These are phyloP conservation scores for Enteromius paludinosus DNA, from an alignment of 2,797 vertebrate species.

Conservation along the genomic window DNA sequence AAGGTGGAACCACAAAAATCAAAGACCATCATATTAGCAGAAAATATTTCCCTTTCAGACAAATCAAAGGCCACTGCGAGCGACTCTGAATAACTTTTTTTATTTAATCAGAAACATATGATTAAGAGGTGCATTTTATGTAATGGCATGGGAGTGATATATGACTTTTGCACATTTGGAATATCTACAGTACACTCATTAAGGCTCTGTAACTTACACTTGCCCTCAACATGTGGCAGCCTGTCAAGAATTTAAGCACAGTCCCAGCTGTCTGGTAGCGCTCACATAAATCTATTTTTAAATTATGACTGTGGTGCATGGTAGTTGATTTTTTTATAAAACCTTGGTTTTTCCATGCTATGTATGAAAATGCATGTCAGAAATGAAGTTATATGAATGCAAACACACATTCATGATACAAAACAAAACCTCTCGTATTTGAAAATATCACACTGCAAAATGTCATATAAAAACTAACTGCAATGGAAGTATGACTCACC, in stretches of 20 bases:
- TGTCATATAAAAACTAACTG: neutral
- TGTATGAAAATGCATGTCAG: no score
- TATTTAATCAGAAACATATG: neutral
- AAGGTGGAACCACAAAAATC: conserved; percentile 66
- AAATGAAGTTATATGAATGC: neutral
- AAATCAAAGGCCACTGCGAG: neutral
- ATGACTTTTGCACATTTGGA: conserved; percentile 17
- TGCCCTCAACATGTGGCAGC: conserved; percentile 71
- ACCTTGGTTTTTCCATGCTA: conserved; percentile 11
- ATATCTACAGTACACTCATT: conserved; percentile 54
- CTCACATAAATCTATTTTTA: conserved; percentile 81
- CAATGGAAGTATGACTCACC: neutral
- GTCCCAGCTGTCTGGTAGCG: conserved; percentile 73
- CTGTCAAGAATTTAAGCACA: conserved; percentile 76
- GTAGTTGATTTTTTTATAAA: conserved; percentile 20
- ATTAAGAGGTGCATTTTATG: conserved; percentile 7
- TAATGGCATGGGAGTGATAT: conserved; percentile 4
- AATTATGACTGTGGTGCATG: conserved; percentile 52
- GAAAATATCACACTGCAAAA: neutral
- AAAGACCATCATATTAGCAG: conserved; percentile 44
- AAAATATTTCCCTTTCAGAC: conserved; percentile 50
- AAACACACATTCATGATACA: neutral
- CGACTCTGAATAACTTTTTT: neutral
- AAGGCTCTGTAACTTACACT: conserved; percentile 64
- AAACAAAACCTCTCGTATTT: neutral